phyloP scores from a whole-genome alignment of 2,888 invertebrate genomes.

The Hydropsyche betteni region DNA sequence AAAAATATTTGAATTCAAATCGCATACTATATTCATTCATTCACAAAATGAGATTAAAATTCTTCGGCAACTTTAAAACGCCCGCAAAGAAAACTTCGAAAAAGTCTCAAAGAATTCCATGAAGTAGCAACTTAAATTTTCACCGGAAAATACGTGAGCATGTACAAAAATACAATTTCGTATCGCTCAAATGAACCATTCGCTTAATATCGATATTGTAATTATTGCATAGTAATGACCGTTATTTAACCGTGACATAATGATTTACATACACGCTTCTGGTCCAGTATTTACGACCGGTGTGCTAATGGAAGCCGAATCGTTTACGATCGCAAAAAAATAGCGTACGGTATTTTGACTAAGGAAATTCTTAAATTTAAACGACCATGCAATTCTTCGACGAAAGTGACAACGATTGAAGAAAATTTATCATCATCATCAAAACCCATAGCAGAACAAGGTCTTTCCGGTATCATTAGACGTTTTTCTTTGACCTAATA shows the following conservation, averaged over 20 bases:
- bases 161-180: not conserved
- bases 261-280: conserved; percentile 14
- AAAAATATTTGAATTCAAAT: conserved; percentile 14
- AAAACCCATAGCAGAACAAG: too few relatives aligned
- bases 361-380: too few relatives aligned
- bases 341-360: too few relatives aligned
- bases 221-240: conserved; percentile 20
- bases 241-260: conserved; percentile 23
- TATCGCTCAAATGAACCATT: not conserved
- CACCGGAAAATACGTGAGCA: not conserved
- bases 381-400: too few relatives aligned
- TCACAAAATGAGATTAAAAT: conserved; percentile 23
- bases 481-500: too few relatives aligned
- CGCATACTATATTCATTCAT: not conserved
- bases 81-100: not conserved
- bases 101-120: conserved; percentile 13
- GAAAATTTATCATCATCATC: too few relatives aligned
- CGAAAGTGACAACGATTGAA: too few relatives aligned
- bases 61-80: conserved; percentile 2
- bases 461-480: too few relatives aligned
- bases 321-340: not conserved
- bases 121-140: not conserved
- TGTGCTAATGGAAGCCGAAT: not conserved
- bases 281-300: not conserved
- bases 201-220: not conserved